Percentiles rank a stretch among this genome's conserved stretches.
Evolutionary conservation across 2,113 vertebrate genomes (phyloP).

Genomic region (Eurypyga helias): DNA sequence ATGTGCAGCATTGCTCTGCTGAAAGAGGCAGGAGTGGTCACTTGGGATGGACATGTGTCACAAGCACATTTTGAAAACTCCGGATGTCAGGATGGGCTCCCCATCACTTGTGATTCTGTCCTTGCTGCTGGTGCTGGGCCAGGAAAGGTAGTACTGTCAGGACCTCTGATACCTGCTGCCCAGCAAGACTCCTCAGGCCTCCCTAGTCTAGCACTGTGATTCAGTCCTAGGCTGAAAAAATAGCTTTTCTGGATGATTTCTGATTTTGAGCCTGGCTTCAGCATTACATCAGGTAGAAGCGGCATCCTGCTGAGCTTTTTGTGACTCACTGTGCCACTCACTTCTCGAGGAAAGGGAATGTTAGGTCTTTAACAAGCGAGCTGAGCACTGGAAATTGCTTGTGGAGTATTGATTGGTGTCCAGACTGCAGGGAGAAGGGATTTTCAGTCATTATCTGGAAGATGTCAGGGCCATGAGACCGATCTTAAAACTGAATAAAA

Average conservation of each 20-base stretch:
- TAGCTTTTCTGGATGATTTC: not conserved
- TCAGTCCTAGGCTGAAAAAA: not conserved
- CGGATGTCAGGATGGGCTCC: not conserved
- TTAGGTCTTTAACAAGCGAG: slow-evolving; percentile 7
- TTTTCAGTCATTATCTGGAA: slow-evolving; percentile 54
- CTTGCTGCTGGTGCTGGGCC: not conserved
- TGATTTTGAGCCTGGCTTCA: not conserved
- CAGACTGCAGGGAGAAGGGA: slow-evolving; percentile 42
- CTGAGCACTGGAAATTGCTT: slow-evolving; percentile 4
- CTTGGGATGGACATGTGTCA: fast-evolving
- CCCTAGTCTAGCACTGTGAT: not conserved
- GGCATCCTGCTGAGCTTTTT: slow-evolving; percentile 29
- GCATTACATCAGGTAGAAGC: slow-evolving; percentile 10
- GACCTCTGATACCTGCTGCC: not conserved
- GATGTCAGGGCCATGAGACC: not conserved
- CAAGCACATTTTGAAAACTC: not conserved
- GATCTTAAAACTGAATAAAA: not conserved
- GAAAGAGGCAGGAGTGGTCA: not conserved
- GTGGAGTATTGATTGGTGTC: slow-evolving; percentile 55
- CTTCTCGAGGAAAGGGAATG: not conserved
- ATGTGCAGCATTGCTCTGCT: not conserved
- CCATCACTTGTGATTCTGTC: not conserved
- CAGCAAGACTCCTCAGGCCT: not conserved
- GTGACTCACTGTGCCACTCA: slow-evolving; percentile 54
- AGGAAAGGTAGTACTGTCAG: not conserved